Conservation (phyloP, 2,113 vertebrate genomes). For the Syngnathus scovelli region DNA sequence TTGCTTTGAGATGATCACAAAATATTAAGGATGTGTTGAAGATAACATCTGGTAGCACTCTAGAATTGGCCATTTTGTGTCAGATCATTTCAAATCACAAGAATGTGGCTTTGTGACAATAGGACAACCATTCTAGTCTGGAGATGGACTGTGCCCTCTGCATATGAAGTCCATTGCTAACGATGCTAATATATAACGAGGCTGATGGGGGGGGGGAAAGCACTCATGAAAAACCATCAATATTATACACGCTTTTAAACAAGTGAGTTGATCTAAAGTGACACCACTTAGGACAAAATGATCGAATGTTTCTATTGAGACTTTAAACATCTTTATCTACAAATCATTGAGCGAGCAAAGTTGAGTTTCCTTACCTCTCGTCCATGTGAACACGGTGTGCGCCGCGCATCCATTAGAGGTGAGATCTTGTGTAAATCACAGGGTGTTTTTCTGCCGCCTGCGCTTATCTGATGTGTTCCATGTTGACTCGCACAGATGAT, state of each 20-base stretch:
- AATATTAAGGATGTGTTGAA: too few species aligned
- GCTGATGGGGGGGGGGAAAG: not conserved
- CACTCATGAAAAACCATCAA: not conserved
- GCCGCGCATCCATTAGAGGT: conserved; percentile 33
- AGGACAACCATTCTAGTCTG: too few species aligned
- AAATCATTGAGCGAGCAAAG: conserved; percentile 41
- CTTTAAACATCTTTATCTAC: conserved; percentile 2
- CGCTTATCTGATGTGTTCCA: conserved; percentile 47
- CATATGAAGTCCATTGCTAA: too few species aligned
- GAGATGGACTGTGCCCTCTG: too few species aligned
- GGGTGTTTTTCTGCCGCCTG: conserved; percentile 12
- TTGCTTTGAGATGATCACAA: too few species aligned
- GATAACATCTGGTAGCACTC: too few species aligned
- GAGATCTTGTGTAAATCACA: conserved; percentile 57
- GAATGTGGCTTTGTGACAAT: too few species aligned
- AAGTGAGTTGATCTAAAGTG: not conserved
- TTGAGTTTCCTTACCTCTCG: conserved; percentile 51
- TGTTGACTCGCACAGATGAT: conserved; percentile 59
- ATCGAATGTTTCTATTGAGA: conserved; percentile 2
- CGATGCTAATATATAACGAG: not conserved
- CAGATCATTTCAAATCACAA: too few species aligned
- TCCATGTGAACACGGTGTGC: conserved; percentile 22
- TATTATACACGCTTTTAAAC: not conserved
- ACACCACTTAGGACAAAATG: not conserved
- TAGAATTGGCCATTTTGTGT: too few species aligned